Evolutionary conservation across 1,140 invertebrate species (phyloP).

Genomic region (Camponotus vicinus): DNA sequence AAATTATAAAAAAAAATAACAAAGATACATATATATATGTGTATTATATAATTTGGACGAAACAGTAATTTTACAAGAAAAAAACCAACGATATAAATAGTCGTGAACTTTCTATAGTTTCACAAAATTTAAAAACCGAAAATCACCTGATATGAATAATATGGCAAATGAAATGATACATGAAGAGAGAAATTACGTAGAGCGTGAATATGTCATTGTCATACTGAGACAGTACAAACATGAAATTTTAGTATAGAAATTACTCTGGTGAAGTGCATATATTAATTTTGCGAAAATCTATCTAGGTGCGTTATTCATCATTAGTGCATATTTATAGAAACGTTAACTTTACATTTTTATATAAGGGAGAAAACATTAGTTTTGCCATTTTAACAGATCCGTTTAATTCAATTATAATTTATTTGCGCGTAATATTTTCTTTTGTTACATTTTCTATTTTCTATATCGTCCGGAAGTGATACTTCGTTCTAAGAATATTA

Average conservation of each 20-base stretch:
- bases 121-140: no score
- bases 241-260: constrained; percentile 33
- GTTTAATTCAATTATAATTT: constrained; percentile 5
- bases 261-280: background rate
- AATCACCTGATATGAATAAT: no score
- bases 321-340: background rate
- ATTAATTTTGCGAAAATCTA: constrained; percentile 28
- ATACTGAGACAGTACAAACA: constrained; percentile 47
- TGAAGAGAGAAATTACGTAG: no score
- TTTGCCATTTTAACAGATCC: background rate
- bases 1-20: no score
- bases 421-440: background rate
- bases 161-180: no score
- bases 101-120: no score
- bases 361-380: background rate
- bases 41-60: no score
- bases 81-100: no score
- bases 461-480: constrained; percentile 4
- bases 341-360: background rate
- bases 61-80: no score
- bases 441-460: background rate
- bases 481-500: constrained; percentile 48
- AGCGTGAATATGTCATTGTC: constrained; percentile 58
- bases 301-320: background rate
- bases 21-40: no score